A percentile compares a stretch with the other conserved stretches of the same genome.
These are phyloP conservation scores for Mormyrops attenuatus DNA, from an alignment of 2,797 vertebrate genomes.

Conservation along the genomic window DNA sequence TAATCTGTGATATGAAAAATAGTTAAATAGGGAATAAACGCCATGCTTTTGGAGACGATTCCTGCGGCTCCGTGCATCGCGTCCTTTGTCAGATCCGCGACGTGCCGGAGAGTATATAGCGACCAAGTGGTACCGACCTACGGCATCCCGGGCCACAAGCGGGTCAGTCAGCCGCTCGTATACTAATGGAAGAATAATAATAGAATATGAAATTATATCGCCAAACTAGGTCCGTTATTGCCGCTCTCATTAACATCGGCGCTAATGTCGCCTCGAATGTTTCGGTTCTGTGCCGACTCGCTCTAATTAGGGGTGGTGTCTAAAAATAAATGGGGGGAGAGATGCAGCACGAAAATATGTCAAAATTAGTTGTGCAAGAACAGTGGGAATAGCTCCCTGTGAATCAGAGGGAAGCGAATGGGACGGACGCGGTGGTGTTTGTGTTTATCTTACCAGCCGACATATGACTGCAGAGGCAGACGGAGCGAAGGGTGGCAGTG, in stretches of 20 bases:
- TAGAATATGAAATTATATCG: conserved; percentile 60
- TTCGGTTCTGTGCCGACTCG: conserved; percentile 65
- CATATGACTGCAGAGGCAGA: background rate
- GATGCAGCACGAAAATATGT: background rate
- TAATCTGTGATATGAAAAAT: conserved; percentile 45
- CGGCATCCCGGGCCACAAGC: conserved; percentile 24
- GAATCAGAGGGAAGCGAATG: background rate
- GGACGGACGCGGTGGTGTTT: background rate
- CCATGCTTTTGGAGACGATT: conserved; percentile 35
- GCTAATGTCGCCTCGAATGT: conserved; percentile 66
- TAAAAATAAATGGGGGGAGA: conserved; percentile 59
- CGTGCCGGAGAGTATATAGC: background rate
- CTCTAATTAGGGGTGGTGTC: conserved; percentile 66
- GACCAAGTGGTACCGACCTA: background rate
- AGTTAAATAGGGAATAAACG: conserved; percentile 31
- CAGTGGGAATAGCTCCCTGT: background rate
- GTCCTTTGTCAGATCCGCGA: conserved; percentile 13
- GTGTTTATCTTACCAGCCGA: background rate
- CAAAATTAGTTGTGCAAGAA: conserved; percentile 13
- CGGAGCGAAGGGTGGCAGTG: background rate
- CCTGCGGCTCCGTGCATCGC: conserved; percentile 38
- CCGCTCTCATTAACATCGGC: conserved; percentile 62
- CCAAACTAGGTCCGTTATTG: conserved; percentile 48
- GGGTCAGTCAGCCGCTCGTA: conserved; percentile 57
- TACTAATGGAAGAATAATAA: conserved; percentile 64